A percentile compares a stretch with the other conserved stretches of the same genome.
Conservation (phyloP, 2,113 vertebrate species). For the Elephantulus edwardii region DNA sequence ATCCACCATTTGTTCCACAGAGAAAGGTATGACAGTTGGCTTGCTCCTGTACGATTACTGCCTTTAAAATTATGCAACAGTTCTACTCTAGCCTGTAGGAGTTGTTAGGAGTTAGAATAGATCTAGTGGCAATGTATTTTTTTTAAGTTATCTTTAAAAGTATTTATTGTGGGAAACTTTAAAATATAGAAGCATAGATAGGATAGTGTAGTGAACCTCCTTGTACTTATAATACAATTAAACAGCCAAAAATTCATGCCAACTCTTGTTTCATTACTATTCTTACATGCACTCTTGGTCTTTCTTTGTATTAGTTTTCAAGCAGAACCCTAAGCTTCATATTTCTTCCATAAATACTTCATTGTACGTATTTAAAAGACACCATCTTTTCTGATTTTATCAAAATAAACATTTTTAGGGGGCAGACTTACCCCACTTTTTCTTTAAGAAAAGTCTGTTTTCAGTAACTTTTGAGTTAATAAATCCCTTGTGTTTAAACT, state of each 20-base stretch:
- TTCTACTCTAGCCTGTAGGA: background rate
- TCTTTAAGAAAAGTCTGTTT: constrained; percentile 30
- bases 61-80: background rate
- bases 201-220: background rate
- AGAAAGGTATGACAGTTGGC: background rate
- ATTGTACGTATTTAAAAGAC: background rate
- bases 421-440: background rate
- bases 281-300: background rate
- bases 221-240: background rate
- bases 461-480: background rate
- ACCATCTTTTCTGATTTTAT: background rate
- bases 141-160: background rate
- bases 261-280: background rate
- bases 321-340: background rate
- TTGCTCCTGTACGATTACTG: background rate
- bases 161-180: background rate
- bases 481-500: background rate
- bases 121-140: background rate
- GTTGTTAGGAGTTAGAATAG: background rate
- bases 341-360: background rate
- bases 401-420: background rate
- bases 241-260: background rate
- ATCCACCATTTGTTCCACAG: background rate
- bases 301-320: constrained; percentile 8
- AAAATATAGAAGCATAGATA: background rate